Percentiles rank a stretch among this genome's conserved stretches.
These are phyloP conservation scores for Idaea straminata DNA, from an alignment of 2,888 invertebrate species.

Conservation along the genomic window DNA sequence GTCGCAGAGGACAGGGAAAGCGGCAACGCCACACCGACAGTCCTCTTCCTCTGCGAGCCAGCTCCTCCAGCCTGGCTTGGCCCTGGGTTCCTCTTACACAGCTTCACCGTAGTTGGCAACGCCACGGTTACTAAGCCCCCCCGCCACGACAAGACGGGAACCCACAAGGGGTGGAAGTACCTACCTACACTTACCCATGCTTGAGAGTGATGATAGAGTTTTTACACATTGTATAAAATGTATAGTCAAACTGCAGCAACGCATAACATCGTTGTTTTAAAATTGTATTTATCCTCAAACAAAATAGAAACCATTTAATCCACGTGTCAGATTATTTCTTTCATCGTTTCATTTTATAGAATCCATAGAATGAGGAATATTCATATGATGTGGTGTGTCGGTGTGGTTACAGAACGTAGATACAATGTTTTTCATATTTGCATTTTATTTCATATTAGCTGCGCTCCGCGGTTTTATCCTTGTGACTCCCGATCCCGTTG, in stretches of 20 bases:
- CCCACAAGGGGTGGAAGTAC: too few species aligned
- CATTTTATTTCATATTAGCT: background rate
- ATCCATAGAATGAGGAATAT: constrained; percentile 50
- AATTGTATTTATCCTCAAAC: background rate
- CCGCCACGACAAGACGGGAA: too few species aligned
- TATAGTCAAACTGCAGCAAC: background rate
- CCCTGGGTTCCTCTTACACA: too few species aligned
- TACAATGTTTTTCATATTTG: background rate
- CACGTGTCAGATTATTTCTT: constrained; percentile 33
- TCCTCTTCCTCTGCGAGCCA: too few species aligned
- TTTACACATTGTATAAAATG: too few species aligned
- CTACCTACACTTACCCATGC: background rate
- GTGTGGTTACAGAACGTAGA: constrained; percentile 17
- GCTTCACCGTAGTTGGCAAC: too few species aligned
- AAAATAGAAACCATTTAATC: constrained; percentile 14
- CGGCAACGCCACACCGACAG: too few species aligned
- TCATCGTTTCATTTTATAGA: constrained; percentile 35
- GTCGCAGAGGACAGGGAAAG: too few species aligned
- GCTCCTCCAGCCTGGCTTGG: too few species aligned
- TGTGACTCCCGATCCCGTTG: too few species aligned
- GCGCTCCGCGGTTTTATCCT: too few species aligned
- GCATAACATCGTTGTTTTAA: background rate
- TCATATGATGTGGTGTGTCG: constrained; percentile 37
- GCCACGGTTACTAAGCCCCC: too few species aligned
- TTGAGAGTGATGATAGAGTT: background rate